phyloP scores from a whole-genome alignment of 2,888 invertebrate species.

The Heliconius ethilla region DNA sequence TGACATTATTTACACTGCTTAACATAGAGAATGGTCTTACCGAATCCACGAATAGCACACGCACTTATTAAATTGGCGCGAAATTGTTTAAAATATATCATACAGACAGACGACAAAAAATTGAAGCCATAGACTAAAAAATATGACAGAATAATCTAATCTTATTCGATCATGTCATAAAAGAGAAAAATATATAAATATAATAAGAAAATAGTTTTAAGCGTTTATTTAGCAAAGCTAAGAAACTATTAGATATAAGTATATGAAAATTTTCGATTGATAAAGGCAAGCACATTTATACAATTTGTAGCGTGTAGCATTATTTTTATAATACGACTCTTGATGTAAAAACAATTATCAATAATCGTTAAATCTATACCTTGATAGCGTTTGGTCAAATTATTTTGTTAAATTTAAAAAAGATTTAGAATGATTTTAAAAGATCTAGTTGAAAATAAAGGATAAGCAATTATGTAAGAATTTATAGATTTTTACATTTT shows the following conservation, averaged over 20 bases:
- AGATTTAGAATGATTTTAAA: background rate
- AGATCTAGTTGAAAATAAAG: background rate
- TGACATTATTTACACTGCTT: constrained; percentile 11
- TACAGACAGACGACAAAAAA: background rate
- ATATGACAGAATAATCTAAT: background rate
- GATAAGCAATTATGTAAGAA: constrained; percentile 4
- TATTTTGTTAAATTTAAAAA: constrained; percentile 17
- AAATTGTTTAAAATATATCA: background rate
- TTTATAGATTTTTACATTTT: background rate
- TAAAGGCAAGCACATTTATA: background rate
- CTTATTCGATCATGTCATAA: constrained; percentile 3
- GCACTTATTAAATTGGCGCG: background rate
- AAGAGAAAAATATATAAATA: background rate
- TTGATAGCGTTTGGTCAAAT: constrained; percentile 26
- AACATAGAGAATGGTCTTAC: constrained; percentile 2
- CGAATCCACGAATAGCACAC: background rate
- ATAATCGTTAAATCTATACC: constrained; percentile 18
- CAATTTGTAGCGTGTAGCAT: constrained; percentile 14
- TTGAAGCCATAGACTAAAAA: background rate
- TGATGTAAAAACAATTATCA: constrained; percentile 14
- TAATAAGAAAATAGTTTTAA: background rate
- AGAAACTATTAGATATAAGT: background rate
- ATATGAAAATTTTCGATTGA: background rate
- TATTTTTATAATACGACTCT: background rate
- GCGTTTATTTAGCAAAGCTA: background rate